These are phyloP conservation scores for Tetranychus urticae DNA, from an alignment of 1,140 invertebrate genomes.

Conservation along the genomic window DNA sequence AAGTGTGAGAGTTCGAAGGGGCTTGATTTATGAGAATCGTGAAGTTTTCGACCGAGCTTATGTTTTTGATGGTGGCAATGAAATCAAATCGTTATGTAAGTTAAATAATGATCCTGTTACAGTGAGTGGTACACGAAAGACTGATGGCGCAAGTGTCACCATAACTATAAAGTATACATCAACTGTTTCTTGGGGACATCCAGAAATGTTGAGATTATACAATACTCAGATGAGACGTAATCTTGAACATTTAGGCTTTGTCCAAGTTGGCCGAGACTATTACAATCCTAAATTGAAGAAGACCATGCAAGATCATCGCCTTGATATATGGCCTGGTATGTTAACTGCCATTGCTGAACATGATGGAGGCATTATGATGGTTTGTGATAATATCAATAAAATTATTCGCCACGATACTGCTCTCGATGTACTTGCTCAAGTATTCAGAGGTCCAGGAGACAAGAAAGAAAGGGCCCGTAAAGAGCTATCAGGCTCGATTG, in stretches of 20 bases:
- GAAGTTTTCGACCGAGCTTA: too few relatives aligned
- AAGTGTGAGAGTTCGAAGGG: too few relatives aligned
- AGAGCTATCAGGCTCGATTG: slow-evolving; percentile 16
- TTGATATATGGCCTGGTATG: slow-evolving; percentile 21
- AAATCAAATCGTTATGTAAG: too few relatives aligned
- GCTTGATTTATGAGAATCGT: too few relatives aligned
- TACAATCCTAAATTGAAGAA: neutral
- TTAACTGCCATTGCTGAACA: slow-evolving; percentile 50
- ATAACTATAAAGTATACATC: neutral
- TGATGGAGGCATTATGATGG: slow-evolving; percentile 41
- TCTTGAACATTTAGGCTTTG: neutral
- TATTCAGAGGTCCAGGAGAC: slow-evolving; percentile 2
- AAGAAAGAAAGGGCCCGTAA: neutral
- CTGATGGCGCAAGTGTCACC: neutral
- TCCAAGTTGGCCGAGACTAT: slow-evolving; percentile 1
- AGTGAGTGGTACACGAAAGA: too few relatives aligned
- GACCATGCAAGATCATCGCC: neutral
- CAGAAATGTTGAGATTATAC: neutral
- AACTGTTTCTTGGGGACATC: neutral
- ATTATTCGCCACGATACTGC: slow-evolving; percentile 28
- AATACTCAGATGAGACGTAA: slow-evolving; percentile 3
- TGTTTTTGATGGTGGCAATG: too few relatives aligned
- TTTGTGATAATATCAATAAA: slow-evolving; percentile 48
- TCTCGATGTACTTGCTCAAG: slow-evolving; percentile 1
- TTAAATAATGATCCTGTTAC: too few relatives aligned